Evolutionary conservation across 2,113 vertebrate genomes (phyloP), one percentile per base, ranked within the genome.

Genomic region (Lipotes vexillifer): DNA sequence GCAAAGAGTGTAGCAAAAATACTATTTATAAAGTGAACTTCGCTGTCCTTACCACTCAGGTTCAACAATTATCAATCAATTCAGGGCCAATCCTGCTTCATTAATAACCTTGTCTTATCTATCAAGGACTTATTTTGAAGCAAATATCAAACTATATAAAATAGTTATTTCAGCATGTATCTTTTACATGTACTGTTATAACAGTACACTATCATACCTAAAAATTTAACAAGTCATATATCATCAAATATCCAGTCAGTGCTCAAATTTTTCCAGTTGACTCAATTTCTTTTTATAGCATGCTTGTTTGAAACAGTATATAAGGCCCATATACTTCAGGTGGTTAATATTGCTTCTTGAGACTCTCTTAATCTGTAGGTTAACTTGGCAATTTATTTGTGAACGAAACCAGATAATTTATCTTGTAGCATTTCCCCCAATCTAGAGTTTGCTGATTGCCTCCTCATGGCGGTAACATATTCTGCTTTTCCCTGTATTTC

Each of bases 31-130:
- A 12, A 89, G 63, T 82, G 20, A 94, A 86, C 23, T 72, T 72
- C 33, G 31, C 68, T 65, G 38, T 66, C 36, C 11, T 88, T 36
- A 88, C 46, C 29, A 78, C 21, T 82, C 21, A 21, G 6, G 31
- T 88, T 93, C 27, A 85, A 25, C 14, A 82, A 21, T 55, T 57
- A 33, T 71, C 59, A 81, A 33, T 71, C 59, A 81, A 75, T 38
- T 88, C 31, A 44, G 49, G 20, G n/a, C 49, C 21, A 25, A 3
- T 49, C 25, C 31, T 69, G 11, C 38, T 91, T 63, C 6, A 88
- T 74, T 88, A 91, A 72, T 95, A 88, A 97, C 14, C n/a, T 49
- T 44, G 23, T 84, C 38, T 90, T 52, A 36, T 93, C 74, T 88
- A 44, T 83, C 69, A 44, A 11, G 31, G 72, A 59, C 82, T 96